These are phyloP conservation scores for Brachypodius melanocephalos DNA, from an alignment of 2,113 vertebrate species.

Conservation along the genomic window DNA sequence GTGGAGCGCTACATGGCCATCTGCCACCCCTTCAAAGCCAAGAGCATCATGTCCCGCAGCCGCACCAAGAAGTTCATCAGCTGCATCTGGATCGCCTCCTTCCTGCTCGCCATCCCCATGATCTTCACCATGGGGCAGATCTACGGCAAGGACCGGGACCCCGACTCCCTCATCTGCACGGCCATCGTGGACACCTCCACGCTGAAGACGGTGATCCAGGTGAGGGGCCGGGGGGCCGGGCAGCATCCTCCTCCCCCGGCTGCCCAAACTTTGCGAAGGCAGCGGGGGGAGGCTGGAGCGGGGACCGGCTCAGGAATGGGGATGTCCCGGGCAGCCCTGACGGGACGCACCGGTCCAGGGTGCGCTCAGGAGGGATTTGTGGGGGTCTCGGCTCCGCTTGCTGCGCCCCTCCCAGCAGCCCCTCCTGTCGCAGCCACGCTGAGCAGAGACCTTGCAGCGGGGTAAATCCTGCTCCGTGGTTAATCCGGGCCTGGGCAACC, in stretches of 20 bases:
- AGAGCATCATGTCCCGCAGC: constrained; percentile 95
- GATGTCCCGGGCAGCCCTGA: not conserved
- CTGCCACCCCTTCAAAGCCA: constrained; percentile 96
- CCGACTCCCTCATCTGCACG: constrained; percentile 82
- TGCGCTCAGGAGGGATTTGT: no score
- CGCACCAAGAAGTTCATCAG: constrained; percentile 95
- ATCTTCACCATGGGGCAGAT: constrained; percentile 89
- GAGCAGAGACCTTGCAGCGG: not conserved
- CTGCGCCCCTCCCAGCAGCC: not conserved
- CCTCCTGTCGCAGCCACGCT: not conserved
- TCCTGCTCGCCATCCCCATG: constrained; percentile 89
- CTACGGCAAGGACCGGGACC: constrained; percentile 61
- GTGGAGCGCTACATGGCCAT: constrained; percentile 95
- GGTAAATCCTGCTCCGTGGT: not conserved
- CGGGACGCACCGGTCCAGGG: fast-evolving
- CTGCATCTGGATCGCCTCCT: constrained; percentile 88
- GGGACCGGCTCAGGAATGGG: not conserved
- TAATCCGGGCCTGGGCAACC: not conserved
- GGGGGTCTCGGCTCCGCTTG: not conserved
- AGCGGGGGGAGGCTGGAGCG: not conserved
- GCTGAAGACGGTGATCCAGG: constrained; percentile 89
- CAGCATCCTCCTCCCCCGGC: not conserved
- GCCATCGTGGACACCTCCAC: constrained; percentile 74
- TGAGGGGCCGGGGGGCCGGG: constrained; percentile 51
- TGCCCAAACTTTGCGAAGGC: not conserved